A percentile compares a stretch with the other conserved stretches of the same genome.
Evolutionary conservation across 2,888 invertebrate genomes (phyloP).

Genomic region (Leptinotarsa peninsularis): DNA sequence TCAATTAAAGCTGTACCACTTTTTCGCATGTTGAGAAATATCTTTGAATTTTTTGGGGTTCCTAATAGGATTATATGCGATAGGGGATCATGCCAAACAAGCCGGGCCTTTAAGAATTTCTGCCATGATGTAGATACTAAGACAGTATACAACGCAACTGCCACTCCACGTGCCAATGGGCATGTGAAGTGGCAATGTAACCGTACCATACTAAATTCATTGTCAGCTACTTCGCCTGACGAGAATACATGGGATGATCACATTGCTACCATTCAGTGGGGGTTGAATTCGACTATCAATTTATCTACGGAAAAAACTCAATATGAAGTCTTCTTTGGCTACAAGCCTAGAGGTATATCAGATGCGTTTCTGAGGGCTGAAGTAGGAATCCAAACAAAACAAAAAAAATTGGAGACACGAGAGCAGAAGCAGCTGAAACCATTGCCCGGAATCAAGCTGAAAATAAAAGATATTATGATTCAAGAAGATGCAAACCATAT

Average conservation of each 20-base stretch:
- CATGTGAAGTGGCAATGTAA: constrained; percentile 39
- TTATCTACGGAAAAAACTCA: constrained; percentile 35
- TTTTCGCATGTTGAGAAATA: constrained; percentile 32
- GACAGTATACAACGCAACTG: constrained; percentile 32
- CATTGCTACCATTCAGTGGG: constrained; percentile 24
- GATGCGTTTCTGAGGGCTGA: background rate
- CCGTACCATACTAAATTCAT: constrained; percentile 9
- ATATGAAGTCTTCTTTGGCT: constrained; percentile 38
- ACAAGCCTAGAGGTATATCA: constrained; percentile 2
- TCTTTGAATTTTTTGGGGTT: constrained; percentile 39
- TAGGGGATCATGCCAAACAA: constrained; percentile 40
- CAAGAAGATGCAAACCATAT: constrained; percentile 33
- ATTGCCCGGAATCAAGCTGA: constrained; percentile 1
- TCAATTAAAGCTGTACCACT: constrained; percentile 32
- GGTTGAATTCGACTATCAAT: constrained; percentile 29
- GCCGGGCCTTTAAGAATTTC: constrained; percentile 35
- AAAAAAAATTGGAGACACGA: background rate
- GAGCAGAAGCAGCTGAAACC: background rate
- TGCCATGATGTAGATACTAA: constrained; percentile 11
- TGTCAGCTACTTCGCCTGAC: constrained; percentile 23
- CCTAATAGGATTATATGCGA: constrained; percentile 42
- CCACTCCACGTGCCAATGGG: constrained; percentile 44
- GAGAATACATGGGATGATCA: constrained; percentile 35
- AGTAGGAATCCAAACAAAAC: background rate
- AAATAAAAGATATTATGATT: constrained; percentile 24